A percentile compares a stretch with the other conserved stretches of the same genome.
Evolutionary conservation across 2,797 vertebrate species (phyloP).

Genomic region (Lacerta agilis): DNA sequence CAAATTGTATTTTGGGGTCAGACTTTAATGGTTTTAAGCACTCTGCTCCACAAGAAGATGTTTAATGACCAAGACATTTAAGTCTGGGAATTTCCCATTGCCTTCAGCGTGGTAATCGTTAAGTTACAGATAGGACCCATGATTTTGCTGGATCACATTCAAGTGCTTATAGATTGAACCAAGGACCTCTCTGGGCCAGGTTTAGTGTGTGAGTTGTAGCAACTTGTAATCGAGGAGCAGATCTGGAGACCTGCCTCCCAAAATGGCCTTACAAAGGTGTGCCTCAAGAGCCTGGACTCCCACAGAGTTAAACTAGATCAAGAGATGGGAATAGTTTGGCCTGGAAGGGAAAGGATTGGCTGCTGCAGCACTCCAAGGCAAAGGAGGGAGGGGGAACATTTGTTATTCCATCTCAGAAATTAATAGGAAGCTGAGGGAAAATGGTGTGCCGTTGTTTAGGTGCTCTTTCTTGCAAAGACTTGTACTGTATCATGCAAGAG

Average conservation of each 20-base stretch:
- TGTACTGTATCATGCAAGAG: background rate
- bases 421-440: background rate
- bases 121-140: background rate
- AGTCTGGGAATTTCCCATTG: background rate
- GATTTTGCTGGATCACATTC: constrained; percentile 8
- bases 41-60: background rate
- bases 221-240: constrained; percentile 10
- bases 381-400: background rate
- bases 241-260: constrained; percentile 14
- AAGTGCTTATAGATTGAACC: background rate
- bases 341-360: background rate
- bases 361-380: background rate
- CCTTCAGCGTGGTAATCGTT: background rate
- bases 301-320: constrained; percentile 6
- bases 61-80: background rate
- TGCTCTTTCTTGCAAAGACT: background rate
- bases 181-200: background rate
- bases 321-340: background rate
- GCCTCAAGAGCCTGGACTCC: constrained; percentile 11
- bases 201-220: constrained; percentile 3
- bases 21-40: background rate
- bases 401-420: background rate
- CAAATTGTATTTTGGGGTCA: background rate
- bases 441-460: background rate
- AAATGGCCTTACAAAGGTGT: background rate